Evolutionary conservation across 2,797 vertebrate species (phyloP), one percentile per base, ranked within the genome.

Genomic region (Falco peregrinus): DNA sequence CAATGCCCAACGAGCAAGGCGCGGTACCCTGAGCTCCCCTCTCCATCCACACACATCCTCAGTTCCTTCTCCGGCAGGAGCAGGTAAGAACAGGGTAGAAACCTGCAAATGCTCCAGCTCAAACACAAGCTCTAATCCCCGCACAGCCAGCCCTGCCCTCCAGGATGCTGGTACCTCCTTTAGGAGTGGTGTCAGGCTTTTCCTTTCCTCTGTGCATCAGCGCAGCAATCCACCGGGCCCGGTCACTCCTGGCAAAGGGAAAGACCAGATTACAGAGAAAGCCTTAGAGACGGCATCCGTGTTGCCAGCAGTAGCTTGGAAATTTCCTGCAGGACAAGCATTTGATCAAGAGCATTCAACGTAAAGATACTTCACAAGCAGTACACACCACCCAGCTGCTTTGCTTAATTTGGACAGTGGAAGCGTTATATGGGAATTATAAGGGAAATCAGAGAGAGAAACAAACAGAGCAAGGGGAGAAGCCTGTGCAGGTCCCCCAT

Each of bases 221-320:
- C 0, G 99, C 99, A 0, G 98, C 97, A 14, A 99, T 98, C 99
- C 99, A 99, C 1, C 99, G 98, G 0, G 99, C 99, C 5, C 98
- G 98, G 92, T 99, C 99, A n/a, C 99, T 98, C 98, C 99, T 99
- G 85, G 25, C 63, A 35, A 77, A 65, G 61, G 57, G 35, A 84
- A 71, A 82, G 16, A 10, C 37, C 31, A 0, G 0, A 1, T 59
- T 14, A 86, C 45, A 37, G 3, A 14, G 50, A 19, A 37, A 80
- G 45, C 56, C 41, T 16, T 5, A 19, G 21, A 26, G 60, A 12
- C 13, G 11, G 29, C 50, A 35, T 11, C 25, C 1, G 0, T 1
- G 8, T 1, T 26, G 57, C 48, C 1, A 6, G 75, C 67, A 73
- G 33, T 0, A 25, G 37, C 50, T 54, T 45, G 64, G 71, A 7